These are phyloP conservation scores for Hypotaenidia philippensis DNA, from an alignment of 2,797 vertebrate genomes.

Conservation along the genomic window DNA sequence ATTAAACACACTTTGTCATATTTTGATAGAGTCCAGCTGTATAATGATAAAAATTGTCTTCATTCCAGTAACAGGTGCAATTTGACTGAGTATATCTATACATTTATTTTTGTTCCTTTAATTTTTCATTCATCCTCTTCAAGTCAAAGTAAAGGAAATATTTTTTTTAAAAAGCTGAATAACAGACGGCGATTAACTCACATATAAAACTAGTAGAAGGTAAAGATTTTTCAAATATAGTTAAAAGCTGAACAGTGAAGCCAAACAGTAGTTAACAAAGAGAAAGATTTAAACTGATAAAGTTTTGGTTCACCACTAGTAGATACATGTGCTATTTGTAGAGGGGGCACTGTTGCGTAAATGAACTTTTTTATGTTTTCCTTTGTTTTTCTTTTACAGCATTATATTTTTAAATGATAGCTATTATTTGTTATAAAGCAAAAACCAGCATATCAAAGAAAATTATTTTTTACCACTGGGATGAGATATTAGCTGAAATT, in stretches of 20 bases:
- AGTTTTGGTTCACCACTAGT: background rate
- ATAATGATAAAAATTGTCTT: background rate
- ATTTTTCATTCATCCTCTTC: background rate
- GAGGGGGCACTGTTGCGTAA: background rate
- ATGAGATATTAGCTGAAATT: background rate
- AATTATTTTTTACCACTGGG: background rate
- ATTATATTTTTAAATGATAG: conserved; percentile 8
- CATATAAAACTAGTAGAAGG: background rate
- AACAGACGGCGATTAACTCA: background rate
- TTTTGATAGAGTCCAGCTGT: background rate
- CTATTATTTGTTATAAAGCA: background rate
- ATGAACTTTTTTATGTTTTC: background rate
- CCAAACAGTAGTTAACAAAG: background rate
- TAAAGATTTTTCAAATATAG: background rate
- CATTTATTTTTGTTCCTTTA: background rate
- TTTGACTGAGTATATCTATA: background rate
- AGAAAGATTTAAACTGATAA: background rate
- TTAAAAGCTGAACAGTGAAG: background rate
- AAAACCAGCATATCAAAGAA: background rate
- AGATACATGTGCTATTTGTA: background rate
- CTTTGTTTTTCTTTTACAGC: background rate
- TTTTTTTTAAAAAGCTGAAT: background rate
- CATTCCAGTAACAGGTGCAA: background rate
- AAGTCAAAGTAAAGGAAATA: background rate
- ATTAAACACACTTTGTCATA: background rate